Evolutionary conservation across 2,888 invertebrate species (phyloP), one percentile per base, ranked within the genome.

Genomic region (Drosophila mercatorum): DNA sequence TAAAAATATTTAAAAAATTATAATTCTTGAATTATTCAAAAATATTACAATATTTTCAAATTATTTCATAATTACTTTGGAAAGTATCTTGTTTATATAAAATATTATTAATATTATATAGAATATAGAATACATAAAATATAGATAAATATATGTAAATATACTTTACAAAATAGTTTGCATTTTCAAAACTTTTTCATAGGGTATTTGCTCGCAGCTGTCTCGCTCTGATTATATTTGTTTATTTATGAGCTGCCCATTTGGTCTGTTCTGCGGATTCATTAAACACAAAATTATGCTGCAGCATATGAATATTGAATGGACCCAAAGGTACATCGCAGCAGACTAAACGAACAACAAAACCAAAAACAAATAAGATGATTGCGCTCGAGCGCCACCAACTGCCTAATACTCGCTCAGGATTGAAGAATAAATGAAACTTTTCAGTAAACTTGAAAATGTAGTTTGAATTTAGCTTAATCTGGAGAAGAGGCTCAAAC

Each of bases 301-400:
- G 77, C 76, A 66, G 69, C 62, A 65, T 63, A 76, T 76, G 72
- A 76, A 76, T 77, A 76, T 77, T 76, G 64, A 59, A 76, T 72
- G 68, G 28, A 11, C 26, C 34, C 34, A 36, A 17, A 58, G 49
- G 53, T 40, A 17, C 38, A 28, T 14, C 52, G 36, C 59, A 53
- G 28, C 49, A 26, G 63, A 55, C 31, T 31, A 31, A 31, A 51
- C 49, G 44, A 47, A 22, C 46, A 22, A 11, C 3, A 56, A 36
- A 43, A 34, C 17, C 4, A 14, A 17, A 41, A 36, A 17, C 22
- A 36, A 22, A 62, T 31, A 44, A 3, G n/a, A n/a, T 7, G 6
- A 4, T 22, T 7, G 6, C 4, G 11, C 12, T 5, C 34, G 7
- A 2, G 6, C 6, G 2, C 3, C 7, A 36, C 2, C 36, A 34